Conservation (phyloP, 2,888 invertebrate genomes). For the Girardia tigrina region DNA sequence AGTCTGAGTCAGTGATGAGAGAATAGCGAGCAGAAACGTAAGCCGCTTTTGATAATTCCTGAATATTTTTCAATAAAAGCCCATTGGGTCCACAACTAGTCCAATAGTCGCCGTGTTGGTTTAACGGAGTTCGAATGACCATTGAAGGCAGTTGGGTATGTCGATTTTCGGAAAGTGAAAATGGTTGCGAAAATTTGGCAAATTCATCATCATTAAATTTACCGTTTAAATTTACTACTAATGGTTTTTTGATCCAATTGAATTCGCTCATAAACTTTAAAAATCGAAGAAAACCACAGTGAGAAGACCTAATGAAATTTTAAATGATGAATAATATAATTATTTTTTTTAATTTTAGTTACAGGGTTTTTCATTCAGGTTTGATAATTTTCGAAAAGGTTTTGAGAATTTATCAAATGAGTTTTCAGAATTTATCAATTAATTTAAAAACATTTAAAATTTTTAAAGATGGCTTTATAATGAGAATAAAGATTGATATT, state of each 20-base stretch:
- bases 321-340: no score
- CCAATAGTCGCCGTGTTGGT: conserved; percentile 1
- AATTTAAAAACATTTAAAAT: no score
- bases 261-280: conserved; percentile 60
- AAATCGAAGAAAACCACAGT: conserved; percentile 61
- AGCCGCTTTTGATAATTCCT: neutral
- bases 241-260: conserved; percentile 64
- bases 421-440: no score
- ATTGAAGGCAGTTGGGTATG: conserved; percentile 57
- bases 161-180: conserved; percentile 56
- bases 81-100: neutral
- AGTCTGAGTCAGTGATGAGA: neutral
- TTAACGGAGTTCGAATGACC: conserved; percentile 55
- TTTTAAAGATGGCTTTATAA: no score
- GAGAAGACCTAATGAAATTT: conserved; percentile 41
- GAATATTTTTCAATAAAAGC: neutral
- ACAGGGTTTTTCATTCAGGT: no score
- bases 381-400: no score
- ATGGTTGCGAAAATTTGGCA: conserved; percentile 52
- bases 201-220: conserved; percentile 46
- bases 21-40: neutral
- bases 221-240: conserved; percentile 70
- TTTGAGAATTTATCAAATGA: no score
- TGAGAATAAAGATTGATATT: no score
- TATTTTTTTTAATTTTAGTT: no score